Base-by-base conservation (phyloP, 2,797 vertebrate species). In the Apodemus agrarius region DNA sequence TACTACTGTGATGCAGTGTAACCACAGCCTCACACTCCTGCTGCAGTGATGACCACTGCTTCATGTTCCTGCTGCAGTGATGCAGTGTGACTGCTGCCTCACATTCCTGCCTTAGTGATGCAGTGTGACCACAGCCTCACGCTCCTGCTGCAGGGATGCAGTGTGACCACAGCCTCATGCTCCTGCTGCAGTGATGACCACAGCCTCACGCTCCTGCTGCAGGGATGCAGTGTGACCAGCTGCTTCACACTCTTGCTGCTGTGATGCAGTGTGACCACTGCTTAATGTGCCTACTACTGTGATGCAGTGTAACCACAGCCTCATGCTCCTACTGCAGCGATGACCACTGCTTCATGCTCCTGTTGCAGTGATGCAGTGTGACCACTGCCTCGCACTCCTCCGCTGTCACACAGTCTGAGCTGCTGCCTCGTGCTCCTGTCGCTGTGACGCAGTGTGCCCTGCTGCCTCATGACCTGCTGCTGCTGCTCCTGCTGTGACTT, bases 71-170 rank as follows among this genome's bases (percentile, higher is more conserved):
- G 22, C 24, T 29, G 26, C 61, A 3, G 61, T 11, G 81, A 4
- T 43, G 10, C 40, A 63, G 43, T 5, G 37, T 43, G 26, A 31
- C 24, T 0, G 4, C 24, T 43, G 26, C 8, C 0, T 17, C 13
- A 10, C n/a, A 4, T 57, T 29, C 22, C 22, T 26, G n/a, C 24
- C 10, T 7, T 24, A 2, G 59, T 9, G 80, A 2, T 43, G 10
- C 16, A 61, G 43, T 4, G 37, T 43, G 26, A 31, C 26, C 0
- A 9, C 24, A 29, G 26, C 9, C 0, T 17, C 24, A 5, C n/a
- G 2, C 57, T 43, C 24, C 24, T 29, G 24, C 63, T 65, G 26
- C 10, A 13, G 11, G 29, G 81, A 5, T 43, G 6, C 17, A 63
- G 31, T 5, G 26, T 43, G 17, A n/a, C n/a, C n/a, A n/a, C n/a